Evolutionary conservation across 2,888 invertebrate species (phyloP).

Genomic region (Tipula lateralis): DNA sequence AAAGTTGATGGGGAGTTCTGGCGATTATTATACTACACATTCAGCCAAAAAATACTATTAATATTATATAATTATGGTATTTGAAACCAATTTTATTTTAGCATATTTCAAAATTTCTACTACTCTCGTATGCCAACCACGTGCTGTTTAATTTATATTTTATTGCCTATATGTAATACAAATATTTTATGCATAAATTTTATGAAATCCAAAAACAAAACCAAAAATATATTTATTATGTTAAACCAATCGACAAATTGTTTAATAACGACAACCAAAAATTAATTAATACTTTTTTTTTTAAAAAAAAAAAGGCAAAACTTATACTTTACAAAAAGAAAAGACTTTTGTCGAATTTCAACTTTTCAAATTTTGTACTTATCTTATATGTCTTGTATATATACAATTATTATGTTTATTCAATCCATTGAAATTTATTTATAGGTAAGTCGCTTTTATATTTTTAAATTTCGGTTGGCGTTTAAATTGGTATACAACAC

Average conservation of each 20-base stretch:
- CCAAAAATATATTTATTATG: background rate
- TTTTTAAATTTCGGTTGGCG: background rate
- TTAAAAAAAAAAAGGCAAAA: background rate
- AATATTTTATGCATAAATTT: background rate
- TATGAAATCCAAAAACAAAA: background rate
- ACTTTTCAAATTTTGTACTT: background rate
- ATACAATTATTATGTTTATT: background rate
- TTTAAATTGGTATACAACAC: background rate
- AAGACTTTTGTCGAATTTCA: background rate
- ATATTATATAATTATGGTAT: background rate
- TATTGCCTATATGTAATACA: background rate
- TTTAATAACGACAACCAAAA: background rate
- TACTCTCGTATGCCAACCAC: background rate
- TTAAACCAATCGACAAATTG: background rate
- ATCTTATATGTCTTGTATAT: background rate
- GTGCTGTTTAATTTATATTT: background rate
- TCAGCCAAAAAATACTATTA: background rate
- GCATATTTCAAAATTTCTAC: background rate
- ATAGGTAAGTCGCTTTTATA: background rate
- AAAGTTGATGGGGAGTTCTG: no score
- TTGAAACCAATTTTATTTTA: background rate
- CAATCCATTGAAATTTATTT: background rate
- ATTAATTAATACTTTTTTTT: background rate
- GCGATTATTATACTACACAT: no score
- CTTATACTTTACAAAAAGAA: background rate